Conservation (phyloP, 1,140 invertebrate genomes). For the Sarcophaga peregrina region DNA sequence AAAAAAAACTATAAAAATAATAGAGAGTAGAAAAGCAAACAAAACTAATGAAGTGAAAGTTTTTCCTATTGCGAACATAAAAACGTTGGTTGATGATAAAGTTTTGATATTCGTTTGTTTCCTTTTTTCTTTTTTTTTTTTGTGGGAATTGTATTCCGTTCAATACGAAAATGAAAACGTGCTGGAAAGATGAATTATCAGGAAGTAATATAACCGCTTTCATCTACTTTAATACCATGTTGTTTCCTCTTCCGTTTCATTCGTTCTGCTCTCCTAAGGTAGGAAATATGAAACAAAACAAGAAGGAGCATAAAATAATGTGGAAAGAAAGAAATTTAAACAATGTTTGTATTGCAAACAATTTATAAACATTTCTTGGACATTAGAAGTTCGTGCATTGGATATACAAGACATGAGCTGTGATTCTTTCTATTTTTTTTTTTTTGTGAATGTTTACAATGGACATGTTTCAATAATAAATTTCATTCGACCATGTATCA, state of each 20-base stretch:
- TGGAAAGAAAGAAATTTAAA: neutral
- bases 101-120: constrained; percentile 8
- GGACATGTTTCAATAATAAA: neutral
- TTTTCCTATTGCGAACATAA: neutral
- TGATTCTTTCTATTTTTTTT: neutral
- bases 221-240: neutral
- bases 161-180: neutral
- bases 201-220: constrained; percentile 18
- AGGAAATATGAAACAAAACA: neutral
- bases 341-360: constrained; percentile 17
- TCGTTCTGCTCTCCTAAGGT: neutral
- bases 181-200: constrained; percentile 32
- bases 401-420: neutral
- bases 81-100: constrained; percentile 34
- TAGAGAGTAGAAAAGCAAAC: neutral
- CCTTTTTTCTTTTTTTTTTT: neutral
- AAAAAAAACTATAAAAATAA: too few relatives aligned
- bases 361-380: constrained; percentile 16
- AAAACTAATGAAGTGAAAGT: constrained; percentile 17
- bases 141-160: neutral
- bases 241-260: neutral
- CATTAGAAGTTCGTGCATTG: neutral
- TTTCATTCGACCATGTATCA: neutral
- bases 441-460: neutral
- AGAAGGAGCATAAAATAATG: too few relatives aligned